Evolutionary conservation across 2,113 vertebrate genomes (phyloP).

Genomic region (Microtus montanus): DNA sequence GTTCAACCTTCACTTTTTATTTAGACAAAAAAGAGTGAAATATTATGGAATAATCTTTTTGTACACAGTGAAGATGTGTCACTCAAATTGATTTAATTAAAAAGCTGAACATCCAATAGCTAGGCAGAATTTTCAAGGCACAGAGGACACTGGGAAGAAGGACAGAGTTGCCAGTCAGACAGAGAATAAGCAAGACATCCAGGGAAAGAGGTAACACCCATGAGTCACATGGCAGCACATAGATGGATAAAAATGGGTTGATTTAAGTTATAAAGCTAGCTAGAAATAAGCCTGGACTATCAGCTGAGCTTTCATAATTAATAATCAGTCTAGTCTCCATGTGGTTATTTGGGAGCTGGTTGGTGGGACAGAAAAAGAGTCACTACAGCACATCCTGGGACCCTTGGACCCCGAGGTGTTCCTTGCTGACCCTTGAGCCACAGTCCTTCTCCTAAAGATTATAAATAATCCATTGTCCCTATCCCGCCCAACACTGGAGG

Average conservation of each 20-base stretch:
- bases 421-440: neutral
- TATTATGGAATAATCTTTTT: neutral
- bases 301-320: neutral
- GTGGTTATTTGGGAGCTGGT: neutral
- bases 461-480: neutral
- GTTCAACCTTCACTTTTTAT: too few species aligned
- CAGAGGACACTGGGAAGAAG: neutral
- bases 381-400: neutral
- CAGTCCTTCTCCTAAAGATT: neutral
- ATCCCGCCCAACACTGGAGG: neutral
- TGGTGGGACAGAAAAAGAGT: neutral
- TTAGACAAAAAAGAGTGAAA: too few species aligned
- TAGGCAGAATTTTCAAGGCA: neutral
- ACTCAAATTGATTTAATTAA: neutral
- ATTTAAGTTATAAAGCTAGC: neutral
- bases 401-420: neutral
- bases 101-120: neutral
- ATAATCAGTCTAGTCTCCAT: neutral
- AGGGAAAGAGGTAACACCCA: neutral
- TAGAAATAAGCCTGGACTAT: neutral
- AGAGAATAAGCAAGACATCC: neutral
- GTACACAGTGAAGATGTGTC: neutral
- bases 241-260: neutral
- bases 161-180: too few species aligned
- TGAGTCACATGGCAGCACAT: neutral